Percentiles rank a stretch among this genome's conserved stretches.
Conservation (phyloP, 2,888 invertebrate genomes). For the Pterobdella sp. region DNA sequence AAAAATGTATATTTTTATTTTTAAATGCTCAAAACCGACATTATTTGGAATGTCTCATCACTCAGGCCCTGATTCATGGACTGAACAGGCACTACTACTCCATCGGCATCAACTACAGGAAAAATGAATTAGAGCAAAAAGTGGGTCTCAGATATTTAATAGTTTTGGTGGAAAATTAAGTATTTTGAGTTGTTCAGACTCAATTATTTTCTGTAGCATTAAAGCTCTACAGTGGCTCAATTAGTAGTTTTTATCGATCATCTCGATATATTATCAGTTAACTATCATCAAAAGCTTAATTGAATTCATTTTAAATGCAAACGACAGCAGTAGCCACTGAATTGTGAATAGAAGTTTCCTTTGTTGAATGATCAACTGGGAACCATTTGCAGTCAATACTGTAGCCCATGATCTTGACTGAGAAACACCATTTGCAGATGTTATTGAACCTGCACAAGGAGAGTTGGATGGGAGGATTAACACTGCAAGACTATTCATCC, state of each 20-base stretch:
- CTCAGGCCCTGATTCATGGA: constrained; percentile 94
- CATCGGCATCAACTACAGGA: constrained; percentile 96
- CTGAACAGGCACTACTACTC: constrained; percentile 98
- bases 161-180: background rate
- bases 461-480: constrained; percentile 57
- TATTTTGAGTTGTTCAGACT: too few relatives aligned
- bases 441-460: constrained; percentile 94
- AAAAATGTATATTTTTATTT: too few relatives aligned
- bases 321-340: too few relatives aligned
- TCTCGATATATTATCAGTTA: background rate
- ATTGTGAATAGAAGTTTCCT: too few relatives aligned
- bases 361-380: too few relatives aligned
- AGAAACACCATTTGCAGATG: constrained; percentile 67
- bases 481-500: constrained; percentile 58
- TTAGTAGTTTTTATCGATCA: too few relatives aligned
- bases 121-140: constrained; percentile 96
- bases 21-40: background rate
- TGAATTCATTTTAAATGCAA: too few relatives aligned
- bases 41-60: too few relatives aligned
- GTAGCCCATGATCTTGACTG: too few relatives aligned
- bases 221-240: too few relatives aligned
- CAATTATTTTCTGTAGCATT: too few relatives aligned
- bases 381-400: too few relatives aligned
- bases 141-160: constrained; percentile 39
- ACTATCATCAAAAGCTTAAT: background rate